Evolutionary conservation across 2,888 invertebrate genomes (phyloP).

Genomic region (Melipona beecheii): DNA sequence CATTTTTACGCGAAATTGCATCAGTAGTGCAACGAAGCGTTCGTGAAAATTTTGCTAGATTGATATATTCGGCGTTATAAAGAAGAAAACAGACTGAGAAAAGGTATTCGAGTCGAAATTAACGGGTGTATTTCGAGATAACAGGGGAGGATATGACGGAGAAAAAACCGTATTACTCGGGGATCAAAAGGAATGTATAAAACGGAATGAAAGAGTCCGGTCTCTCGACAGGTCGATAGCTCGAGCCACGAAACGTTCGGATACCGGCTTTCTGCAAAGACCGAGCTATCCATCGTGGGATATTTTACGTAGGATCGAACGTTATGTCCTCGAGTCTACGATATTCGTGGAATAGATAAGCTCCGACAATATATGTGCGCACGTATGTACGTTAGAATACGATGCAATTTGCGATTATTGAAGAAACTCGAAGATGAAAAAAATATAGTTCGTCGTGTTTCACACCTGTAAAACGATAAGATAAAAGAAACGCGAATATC

Average conservation of each 20-base stretch:
- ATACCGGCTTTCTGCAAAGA: slow-evolving; percentile 56
- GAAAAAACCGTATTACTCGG: slow-evolving; percentile 43
- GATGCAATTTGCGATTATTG: slow-evolving; percentile 25
- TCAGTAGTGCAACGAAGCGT: too few species aligned
- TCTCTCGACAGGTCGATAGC: slow-evolving; percentile 49
- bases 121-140: slow-evolving; percentile 18
- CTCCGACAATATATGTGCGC: too few species aligned
- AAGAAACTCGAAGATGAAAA: slow-evolving; percentile 3
- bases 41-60: too few species aligned
- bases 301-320: slow-evolving; percentile 64
- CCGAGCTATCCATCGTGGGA: slow-evolving; percentile 44
- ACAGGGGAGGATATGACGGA: background rate
- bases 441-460: background rate
- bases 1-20: too few species aligned
- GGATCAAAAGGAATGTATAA: slow-evolving; percentile 65
- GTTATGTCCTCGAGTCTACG: slow-evolving; percentile 40
- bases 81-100: too few species aligned
- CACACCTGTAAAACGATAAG: background rate
- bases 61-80: too few species aligned
- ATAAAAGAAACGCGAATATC: slow-evolving; percentile 4
- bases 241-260: slow-evolving; percentile 51
- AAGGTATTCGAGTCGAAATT: background rate
- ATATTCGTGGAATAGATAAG: slow-evolving; percentile 24
- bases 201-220: slow-evolving; percentile 54
- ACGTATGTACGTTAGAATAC: background rate